These are phyloP conservation scores for Paramormyrops kingsleyae DNA, from an alignment of 2,113 vertebrate species.

Conservation along the genomic window DNA sequence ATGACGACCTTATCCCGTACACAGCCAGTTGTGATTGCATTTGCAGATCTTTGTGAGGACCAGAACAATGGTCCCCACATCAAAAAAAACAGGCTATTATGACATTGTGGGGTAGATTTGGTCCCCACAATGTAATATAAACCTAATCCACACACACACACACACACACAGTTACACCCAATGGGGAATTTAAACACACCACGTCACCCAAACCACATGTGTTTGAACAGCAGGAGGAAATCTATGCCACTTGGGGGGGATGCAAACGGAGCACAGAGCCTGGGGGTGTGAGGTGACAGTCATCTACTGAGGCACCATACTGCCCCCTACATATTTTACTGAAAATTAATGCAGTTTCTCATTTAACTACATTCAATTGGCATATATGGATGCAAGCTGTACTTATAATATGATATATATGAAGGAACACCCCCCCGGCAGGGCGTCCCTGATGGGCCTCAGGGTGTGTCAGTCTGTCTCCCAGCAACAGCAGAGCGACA, in stretches of 20 bases:
- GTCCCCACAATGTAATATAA: too few relatives aligned
- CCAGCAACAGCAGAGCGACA: background rate
- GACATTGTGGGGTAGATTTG: too few relatives aligned
- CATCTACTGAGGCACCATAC: background rate
- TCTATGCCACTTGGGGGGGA: background rate
- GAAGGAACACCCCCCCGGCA: background rate
- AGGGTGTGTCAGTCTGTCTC: background rate
- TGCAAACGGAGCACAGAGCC: background rate
- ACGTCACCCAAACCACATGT: background rate
- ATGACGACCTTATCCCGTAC: too few relatives aligned
- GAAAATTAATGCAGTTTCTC: background rate
- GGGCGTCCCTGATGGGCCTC: background rate
- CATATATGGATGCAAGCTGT: background rate
- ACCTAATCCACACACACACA: background rate
- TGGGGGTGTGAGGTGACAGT: too few relatives aligned
- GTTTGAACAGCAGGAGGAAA: background rate
- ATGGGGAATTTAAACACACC: background rate
- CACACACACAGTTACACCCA: background rate
- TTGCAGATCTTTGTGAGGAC: too few relatives aligned
- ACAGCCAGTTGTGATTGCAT: too few relatives aligned
- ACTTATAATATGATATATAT: background rate
- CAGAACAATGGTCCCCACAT: too few relatives aligned
- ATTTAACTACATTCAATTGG: background rate
- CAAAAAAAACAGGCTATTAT: too few relatives aligned
- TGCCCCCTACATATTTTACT: too few relatives aligned